Base-by-base conservation (phyloP, 2,797 vertebrate genomes). In the Acrossocheilus wenchowensis region DNA sequence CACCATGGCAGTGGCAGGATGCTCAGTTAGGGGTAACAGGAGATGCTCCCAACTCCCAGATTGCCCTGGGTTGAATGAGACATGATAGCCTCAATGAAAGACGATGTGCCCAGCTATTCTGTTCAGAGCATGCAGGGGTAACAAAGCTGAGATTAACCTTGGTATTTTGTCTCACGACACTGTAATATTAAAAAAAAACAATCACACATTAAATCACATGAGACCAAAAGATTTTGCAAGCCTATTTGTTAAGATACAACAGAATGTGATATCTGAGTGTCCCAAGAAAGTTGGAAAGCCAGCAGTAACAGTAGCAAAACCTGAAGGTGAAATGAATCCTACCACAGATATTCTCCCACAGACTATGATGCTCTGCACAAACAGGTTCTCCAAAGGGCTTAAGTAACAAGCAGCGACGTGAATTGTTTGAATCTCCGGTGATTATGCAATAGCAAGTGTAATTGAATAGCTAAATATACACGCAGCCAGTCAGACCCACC, bases 381-480 rank as follows among this genome's bases (percentile, higher is more conserved):
- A 93, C 91, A 93, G 69, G 78, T 89, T 91, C 86, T 91, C 78
- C 78, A 62, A 78, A 90, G 87, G 87, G 89, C 91, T 92, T 93
- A 91, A 94, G 92, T 93, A 93, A 94, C 93, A 91, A 93, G 89
- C 87, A 89, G 45, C 83, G 91, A 86, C 91, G 89, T 91, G 91
- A 91, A 92, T 91, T 90, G 90, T 92, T 93, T 91, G 91, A 92
- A 88, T 85, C 82, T 81, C 87, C 88, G 83, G 89, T 86, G 92
- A 93, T 94, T 95, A 93, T 90, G 94, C 88, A 94, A 94, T 69
- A 57, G 69, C 30, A 87, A 83, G 90, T 92, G 93, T 92, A 95
- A 94, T 90, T n/a, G 81, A 86, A 94, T 91, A 93, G 81, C 92
- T 90, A 94, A 92, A 93, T 87, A 36, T 73, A 82, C 64, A 82